phyloP scores from a whole-genome alignment of 2,113 vertebrate genomes.

The Siphamia tubifer region DNA sequence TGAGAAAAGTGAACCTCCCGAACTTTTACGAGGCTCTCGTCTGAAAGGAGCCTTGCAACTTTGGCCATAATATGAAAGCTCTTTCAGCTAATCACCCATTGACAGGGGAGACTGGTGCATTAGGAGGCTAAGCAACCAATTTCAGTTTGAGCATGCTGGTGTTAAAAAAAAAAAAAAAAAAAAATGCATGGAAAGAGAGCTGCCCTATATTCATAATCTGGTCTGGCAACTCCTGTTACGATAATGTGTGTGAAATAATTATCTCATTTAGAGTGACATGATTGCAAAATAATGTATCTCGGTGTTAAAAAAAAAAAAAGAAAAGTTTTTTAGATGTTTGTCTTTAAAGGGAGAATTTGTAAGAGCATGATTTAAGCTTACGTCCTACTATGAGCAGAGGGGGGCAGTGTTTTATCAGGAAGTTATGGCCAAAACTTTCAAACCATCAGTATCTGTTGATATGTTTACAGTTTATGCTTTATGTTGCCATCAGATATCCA shows the following conservation, averaged over 20 bases:
- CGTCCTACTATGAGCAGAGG: too few species aligned
- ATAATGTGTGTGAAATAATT: conserved; percentile 45
- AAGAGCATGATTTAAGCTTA: too few species aligned
- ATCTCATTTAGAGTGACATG: conserved; percentile 26
- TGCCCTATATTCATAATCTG: conserved; percentile 43
- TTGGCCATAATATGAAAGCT: conserved; percentile 68
- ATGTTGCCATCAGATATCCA: too few species aligned
- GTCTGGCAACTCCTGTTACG: conserved; percentile 20
- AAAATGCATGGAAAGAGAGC: conserved; percentile 44
- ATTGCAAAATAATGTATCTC: neutral
- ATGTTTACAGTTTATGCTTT: too few species aligned
- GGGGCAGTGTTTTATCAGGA: too few species aligned
- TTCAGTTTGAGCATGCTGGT: conserved; percentile 53
- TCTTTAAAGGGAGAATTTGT: too few species aligned
- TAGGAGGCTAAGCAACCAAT: conserved; percentile 60
- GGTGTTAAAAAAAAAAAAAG: neutral
- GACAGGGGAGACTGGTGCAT: conserved; percentile 54
- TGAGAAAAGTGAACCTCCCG: conserved; percentile 82
- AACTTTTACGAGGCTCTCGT: conserved; percentile 77
- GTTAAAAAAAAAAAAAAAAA: too few species aligned
- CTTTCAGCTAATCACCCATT: conserved; percentile 71
- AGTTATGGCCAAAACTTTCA: too few species aligned
- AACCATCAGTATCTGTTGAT: too few species aligned
- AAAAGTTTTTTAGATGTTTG: too few species aligned
- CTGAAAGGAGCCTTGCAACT: conserved; percentile 70